Evolutionary conservation across 37 sponge, comb jelly and placozoan genomes (phyloP).

Genomic region (Agelas oroides): DNA sequence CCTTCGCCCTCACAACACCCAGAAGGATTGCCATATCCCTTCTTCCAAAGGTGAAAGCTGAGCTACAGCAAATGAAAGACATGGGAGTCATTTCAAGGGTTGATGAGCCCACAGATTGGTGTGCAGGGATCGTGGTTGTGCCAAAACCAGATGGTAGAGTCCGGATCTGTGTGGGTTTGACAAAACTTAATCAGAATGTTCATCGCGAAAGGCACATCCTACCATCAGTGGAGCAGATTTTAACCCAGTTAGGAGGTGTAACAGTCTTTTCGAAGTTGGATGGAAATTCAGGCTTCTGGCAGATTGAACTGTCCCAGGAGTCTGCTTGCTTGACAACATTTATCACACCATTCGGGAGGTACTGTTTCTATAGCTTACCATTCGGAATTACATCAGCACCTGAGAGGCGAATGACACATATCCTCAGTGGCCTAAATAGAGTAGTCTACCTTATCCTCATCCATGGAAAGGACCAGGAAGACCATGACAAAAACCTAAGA

Average conservation of each 20-base stretch:
- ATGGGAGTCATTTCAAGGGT: too few species aligned
- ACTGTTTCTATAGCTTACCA: conserved; percentile 38
- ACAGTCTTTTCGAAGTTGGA: conserved; percentile 45
- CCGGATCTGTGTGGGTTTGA: too few species aligned
- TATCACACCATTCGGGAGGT: conserved; percentile 50
- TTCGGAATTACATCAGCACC: conserved; percentile 63
- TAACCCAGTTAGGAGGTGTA: conserved; percentile 17
- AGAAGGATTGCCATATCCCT: too few species aligned
- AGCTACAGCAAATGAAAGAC: too few species aligned
- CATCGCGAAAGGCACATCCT: too few species aligned
- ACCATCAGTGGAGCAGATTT: too few species aligned
- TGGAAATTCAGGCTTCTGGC: conserved; percentile 59
- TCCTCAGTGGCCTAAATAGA: conserved; percentile 32
- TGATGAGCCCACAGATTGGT: too few species aligned
- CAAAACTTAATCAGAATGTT: too few species aligned
- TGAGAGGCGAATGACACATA: conserved; percentile 31
- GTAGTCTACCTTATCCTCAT: conserved; percentile 43
- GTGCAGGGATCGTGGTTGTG: too few species aligned
- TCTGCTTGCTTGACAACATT: conserved; percentile 41
- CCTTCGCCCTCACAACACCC: too few species aligned
- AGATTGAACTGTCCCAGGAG: conserved; percentile 22
- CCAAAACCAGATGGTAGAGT: too few species aligned
- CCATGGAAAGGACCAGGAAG: conserved; percentile 22
- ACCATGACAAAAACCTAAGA: conserved; percentile 42
- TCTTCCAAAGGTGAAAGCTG: too few species aligned